A percentile compares a stretch with the other conserved stretches of the same genome.
These are phyloP conservation scores for Bombus ignitus DNA, from an alignment of 1,140 invertebrate genomes.

Conservation along the genomic window DNA sequence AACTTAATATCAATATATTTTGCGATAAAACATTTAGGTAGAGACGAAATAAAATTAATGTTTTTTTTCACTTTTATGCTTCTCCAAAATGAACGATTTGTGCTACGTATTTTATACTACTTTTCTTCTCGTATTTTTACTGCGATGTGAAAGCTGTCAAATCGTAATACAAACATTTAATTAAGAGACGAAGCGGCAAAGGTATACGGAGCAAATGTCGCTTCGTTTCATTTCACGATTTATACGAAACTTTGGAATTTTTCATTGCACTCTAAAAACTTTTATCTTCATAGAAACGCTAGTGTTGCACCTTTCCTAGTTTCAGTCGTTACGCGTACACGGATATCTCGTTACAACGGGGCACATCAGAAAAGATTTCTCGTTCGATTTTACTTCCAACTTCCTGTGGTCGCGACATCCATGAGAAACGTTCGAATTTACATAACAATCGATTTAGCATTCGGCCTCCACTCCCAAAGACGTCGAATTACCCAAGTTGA, in stretches of 20 bases:
- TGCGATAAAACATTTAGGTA: background rate
- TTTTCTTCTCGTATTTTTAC: background rate
- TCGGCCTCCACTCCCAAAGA: background rate
- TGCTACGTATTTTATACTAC: no score
- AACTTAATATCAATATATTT: background rate
- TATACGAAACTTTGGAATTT: background rate
- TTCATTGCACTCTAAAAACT: background rate
- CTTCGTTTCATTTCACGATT: background rate
- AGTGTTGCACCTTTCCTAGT: background rate
- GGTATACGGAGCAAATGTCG: background rate
- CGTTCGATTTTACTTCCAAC: background rate
- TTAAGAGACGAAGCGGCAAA: background rate
- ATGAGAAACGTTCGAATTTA: background rate
- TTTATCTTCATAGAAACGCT: no score
- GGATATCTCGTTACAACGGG: background rate
- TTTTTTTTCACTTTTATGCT: no score
- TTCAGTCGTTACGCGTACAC: no score
- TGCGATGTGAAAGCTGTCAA: background rate
- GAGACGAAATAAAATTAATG: background rate
- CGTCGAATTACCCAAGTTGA: background rate
- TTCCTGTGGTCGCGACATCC: no score
- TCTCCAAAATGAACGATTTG: no score
- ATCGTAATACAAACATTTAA: background rate
- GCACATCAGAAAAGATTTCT: background rate
- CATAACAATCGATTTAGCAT: conserved; percentile 1